A percentile compares a stretch with the other conserved stretches of the same genome.
Evolutionary conservation across 2,797 vertebrate species (phyloP).

Genomic region (Myotis findleyi): DNA sequence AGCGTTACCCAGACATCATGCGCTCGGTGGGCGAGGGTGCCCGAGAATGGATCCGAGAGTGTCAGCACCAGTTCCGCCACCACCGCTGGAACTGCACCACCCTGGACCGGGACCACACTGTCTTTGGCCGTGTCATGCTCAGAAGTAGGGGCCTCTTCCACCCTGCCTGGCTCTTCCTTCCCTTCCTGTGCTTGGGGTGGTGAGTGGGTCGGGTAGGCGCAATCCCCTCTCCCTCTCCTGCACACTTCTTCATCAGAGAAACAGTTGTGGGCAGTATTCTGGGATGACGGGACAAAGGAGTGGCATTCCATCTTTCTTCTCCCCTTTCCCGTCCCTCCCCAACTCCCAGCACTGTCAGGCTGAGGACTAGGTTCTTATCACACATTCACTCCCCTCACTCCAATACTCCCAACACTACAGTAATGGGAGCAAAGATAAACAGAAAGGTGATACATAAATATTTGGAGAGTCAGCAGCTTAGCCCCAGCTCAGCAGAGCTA

Average conservation of each 20-base stretch:
- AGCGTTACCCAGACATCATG: conserved; percentile 98
- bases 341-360: not conserved
- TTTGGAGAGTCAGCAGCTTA: conserved; percentile 93
- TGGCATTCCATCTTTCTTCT: not conserved
- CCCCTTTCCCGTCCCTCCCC: not conserved
- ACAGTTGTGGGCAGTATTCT: not conserved
- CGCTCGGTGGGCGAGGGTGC: conserved; percentile 96
- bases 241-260: not conserved
- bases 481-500: conserved; percentile 88
- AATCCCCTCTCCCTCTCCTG: not conserved
- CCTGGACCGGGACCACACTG: conserved; percentile 96
- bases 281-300: not conserved
- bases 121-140: conserved; percentile 98
- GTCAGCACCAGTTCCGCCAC: conserved; percentile 98
- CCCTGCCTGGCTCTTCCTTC: not conserved
- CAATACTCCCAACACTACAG: conserved; percentile 75
- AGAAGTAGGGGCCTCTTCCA: conserved; percentile 90
- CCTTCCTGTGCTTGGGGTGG: conserved; percentile 21
- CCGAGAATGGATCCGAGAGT: conserved; percentile 98
- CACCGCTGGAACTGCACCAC: conserved; percentile 99
- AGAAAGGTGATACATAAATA: conserved; percentile 99
- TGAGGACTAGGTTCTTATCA: conserved; percentile 25
- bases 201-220: not conserved
- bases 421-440: conserved; percentile 91
- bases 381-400: conserved; percentile 7